Conservation (phyloP, 2,888 invertebrate genomes). For the Metallyticus violacea region DNA sequence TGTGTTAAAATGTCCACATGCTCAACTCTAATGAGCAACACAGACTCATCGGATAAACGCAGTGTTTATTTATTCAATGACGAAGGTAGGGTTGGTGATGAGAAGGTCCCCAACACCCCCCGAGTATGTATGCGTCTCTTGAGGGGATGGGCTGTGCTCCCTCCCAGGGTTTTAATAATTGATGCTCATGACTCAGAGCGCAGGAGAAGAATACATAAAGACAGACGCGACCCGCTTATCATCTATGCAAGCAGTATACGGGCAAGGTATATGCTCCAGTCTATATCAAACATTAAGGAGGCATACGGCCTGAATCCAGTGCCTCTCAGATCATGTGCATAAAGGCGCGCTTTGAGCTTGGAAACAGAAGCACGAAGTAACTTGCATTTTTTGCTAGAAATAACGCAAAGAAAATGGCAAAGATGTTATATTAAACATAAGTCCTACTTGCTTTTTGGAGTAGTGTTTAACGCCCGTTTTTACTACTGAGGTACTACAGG, state of each 20-base stretch:
- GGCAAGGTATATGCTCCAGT: background rate
- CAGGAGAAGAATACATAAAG: background rate
- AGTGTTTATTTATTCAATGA: background rate
- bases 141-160: background rate
- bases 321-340: background rate
- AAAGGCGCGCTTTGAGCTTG: no score
- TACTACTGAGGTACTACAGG: no score
- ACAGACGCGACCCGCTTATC: background rate
- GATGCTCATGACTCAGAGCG: constrained; percentile 23
- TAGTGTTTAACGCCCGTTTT: no score
- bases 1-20: background rate
- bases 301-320: background rate
- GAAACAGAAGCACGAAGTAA: no score
- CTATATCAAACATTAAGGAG: background rate
- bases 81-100: background rate
- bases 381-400: no score
- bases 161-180: constrained; percentile 18
- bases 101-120: background rate
- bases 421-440: no score
- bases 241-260: background rate
- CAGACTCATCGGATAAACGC: background rate
- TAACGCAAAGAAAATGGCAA: no score
- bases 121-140: background rate
- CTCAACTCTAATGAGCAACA: background rate
- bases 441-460: no score